Conservation (phyloP, 2,888 invertebrate genomes). For the Acanthoscelides obtectus region DNA sequence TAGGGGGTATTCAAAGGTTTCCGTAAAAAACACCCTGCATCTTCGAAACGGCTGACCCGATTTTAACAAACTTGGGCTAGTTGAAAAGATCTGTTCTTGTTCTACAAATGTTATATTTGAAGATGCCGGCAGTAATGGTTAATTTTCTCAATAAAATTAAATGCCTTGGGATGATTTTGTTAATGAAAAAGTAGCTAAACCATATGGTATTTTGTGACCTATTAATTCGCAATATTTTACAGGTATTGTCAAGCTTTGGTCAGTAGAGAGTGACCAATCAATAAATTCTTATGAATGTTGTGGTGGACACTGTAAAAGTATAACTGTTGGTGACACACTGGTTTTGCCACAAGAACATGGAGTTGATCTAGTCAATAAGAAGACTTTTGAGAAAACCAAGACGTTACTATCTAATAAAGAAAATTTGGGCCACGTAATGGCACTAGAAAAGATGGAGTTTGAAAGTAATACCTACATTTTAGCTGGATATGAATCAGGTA, state of each 20-base stretch:
- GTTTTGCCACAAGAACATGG: constrained; percentile 62
- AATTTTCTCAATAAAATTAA: too few species aligned
- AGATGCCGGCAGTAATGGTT: too few species aligned
- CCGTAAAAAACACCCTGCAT: too few species aligned
- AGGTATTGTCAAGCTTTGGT: constrained; percentile 56
- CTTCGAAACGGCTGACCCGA: too few species aligned
- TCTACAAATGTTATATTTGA: too few species aligned
- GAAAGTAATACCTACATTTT: constrained; percentile 55
- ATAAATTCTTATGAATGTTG: constrained; percentile 56
- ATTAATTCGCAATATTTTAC: background rate
- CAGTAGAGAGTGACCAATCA: constrained; percentile 54
- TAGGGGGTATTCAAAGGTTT: too few species aligned
- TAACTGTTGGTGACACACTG: constrained; percentile 56
- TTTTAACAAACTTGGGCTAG: too few species aligned
- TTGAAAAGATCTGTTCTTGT: too few species aligned
- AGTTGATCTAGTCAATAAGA: constrained; percentile 49
- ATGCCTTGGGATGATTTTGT: too few species aligned
- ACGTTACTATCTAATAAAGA: constrained; percentile 46
- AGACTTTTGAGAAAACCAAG: constrained; percentile 41
- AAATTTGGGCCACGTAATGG: constrained; percentile 62
- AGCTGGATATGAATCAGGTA: constrained; percentile 66
- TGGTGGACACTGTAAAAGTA: constrained; percentile 69
- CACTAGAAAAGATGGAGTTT: constrained; percentile 52
- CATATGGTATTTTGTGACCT: too few species aligned
- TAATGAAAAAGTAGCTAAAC: too few species aligned